Conservation (phyloP, 2,888 invertebrate genomes). For the Drosophila diplacantha region DNA sequence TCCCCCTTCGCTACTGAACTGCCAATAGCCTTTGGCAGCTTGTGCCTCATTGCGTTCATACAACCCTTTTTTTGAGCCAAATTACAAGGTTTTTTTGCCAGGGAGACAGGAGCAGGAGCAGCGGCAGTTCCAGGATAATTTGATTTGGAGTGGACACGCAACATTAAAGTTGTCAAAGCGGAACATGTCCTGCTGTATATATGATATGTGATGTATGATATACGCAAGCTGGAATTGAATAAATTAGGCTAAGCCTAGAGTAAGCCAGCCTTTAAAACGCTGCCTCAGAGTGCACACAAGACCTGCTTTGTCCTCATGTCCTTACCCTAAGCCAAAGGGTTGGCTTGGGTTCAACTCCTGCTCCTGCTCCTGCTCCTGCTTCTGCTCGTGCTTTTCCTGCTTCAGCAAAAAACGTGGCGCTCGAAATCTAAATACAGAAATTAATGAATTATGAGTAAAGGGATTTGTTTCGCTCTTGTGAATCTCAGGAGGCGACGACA, state of each 20-base stretch:
- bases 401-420: slow-evolving; percentile 40
- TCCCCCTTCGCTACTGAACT: slow-evolving; percentile 3
- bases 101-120: not conserved
- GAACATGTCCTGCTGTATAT: not conserved
- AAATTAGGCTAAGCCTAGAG: slow-evolving; percentile 6
- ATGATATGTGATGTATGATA: not conserved
- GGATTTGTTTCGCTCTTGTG: slow-evolving; percentile 69
- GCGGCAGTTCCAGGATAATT: slow-evolving; percentile 12
- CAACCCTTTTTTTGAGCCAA: slow-evolving; percentile 19
- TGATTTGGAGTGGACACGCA: slow-evolving; percentile 26
- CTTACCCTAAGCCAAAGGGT: slow-evolving; percentile 10
- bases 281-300: slow-evolving; percentile 2
- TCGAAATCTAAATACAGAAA: slow-evolving; percentile 58
- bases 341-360: slow-evolving; percentile 1
- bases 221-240: slow-evolving; percentile 2
- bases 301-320: slow-evolving; percentile 1
- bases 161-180: slow-evolving; percentile 8
- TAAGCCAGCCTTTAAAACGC: slow-evolving; percentile 6
- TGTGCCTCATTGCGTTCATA: slow-evolving; percentile 22
- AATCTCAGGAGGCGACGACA: slow-evolving; percentile 45
- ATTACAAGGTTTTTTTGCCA: slow-evolving; percentile 10
- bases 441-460: slow-evolving; percentile 75
- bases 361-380: not conserved
- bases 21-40: slow-evolving; percentile 42
- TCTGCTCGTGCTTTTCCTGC: not conserved